Evolutionary conservation across 2,797 vertebrate genomes (phyloP), one percentile per base, ranked within the genome.

Genomic region (Hafferia zeledoni): DNA sequence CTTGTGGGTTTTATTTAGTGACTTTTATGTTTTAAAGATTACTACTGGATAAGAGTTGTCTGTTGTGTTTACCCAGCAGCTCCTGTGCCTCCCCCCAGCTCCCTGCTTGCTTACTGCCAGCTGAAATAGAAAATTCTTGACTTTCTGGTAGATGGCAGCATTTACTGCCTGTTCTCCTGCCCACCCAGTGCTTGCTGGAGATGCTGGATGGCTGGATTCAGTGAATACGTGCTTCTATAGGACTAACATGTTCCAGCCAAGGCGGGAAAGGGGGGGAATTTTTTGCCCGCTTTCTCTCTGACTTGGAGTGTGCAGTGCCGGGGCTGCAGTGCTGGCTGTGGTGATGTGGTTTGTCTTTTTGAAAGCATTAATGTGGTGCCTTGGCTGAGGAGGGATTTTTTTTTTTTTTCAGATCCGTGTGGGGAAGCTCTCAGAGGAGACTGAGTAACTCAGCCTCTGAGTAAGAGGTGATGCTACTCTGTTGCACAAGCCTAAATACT

Each of bases 141-240:
- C 15, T 95, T 86, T 52, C 91, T 86, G 93, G 69, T 95, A 95
- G 95, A 37, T 95, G 93, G 91, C 97, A 97, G 95, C 83, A 95
- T 89, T 92, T 76, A 6, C 85, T 83, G 86, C 70, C 35, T 70
- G 41, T 87, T 90, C n/a, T 86, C 27, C 74, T 81, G 64, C 49
- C 64, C 0, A 0, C 46, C 41, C 55, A 30, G 61, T 10, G 35
- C 59, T 72, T 0, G 2, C 79, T 80, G 79, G n/a, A 81, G 64
- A 44, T 68, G 37, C 60, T 70, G 76, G 17, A 8, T 64, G 50
- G 23, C 41, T n/a, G 8, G 13, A n/a, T 39, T 69, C 52, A 4
- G 8, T 31, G 27, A 5, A 5, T 47, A 23, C 0, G 0, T 52
- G 20, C 20, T 50, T 5, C 2, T 17, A 1, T 13, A 33, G 60